These are phyloP conservation scores for Gallinago nigripennis DNA, from an alignment of 2,797 vertebrate genomes.

Conservation along the genomic window DNA sequence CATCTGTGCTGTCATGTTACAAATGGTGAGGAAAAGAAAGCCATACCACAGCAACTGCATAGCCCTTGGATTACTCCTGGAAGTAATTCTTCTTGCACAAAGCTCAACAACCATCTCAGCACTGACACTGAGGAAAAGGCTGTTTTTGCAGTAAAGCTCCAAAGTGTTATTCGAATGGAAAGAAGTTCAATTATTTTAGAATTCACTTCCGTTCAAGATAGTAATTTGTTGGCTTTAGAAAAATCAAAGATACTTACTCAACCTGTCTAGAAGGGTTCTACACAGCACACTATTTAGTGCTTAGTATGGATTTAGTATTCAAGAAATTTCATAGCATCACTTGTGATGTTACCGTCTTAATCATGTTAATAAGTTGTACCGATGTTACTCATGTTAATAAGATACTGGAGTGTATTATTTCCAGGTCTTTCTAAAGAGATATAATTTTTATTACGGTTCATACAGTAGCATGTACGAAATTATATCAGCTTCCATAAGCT, in stretches of 20 bases:
- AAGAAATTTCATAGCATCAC: background rate
- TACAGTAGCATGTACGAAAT: background rate
- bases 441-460: background rate
- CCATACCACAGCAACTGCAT: fast-evolving
- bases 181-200: background rate
- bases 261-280: background rate
- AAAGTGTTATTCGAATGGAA: background rate
- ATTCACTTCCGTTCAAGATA: background rate
- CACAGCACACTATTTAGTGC: background rate
- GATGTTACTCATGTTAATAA: background rate
- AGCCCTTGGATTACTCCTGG: background rate
- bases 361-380: background rate
- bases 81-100: background rate
- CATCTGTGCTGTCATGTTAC: background rate
- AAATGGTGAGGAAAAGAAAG: background rate
- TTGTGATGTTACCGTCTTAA: background rate
- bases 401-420: background rate
- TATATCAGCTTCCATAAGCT: background rate
- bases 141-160: background rate
- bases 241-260: background rate
- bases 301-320: background rate
- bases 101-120: background rate
- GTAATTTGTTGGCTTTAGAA: background rate
- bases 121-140: background rate
- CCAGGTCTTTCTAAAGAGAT: background rate